A percentile compares a stretch with the other conserved stretches of the same genome.
Evolutionary conservation across 2,113 vertebrate genomes (phyloP).

Genomic region (Passerina amoena): DNA sequence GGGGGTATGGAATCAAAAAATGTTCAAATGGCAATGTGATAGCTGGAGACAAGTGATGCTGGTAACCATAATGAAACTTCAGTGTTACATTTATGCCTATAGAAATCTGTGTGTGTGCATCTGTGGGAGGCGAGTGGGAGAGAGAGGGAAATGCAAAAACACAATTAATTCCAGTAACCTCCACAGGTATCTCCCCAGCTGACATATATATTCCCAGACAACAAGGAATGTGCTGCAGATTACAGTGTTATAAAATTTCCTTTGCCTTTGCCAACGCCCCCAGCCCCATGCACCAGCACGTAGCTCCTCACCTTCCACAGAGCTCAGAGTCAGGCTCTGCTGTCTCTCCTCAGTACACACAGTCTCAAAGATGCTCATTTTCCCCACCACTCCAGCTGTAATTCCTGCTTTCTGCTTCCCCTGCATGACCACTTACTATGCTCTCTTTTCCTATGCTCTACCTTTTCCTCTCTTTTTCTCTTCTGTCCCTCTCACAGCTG

Average conservation of each 20-base stretch:
- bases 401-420: background rate
- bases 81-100: background rate
- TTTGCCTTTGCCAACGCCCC: background rate
- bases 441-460: background rate
- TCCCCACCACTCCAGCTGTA: fast-evolving
- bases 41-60: background rate
- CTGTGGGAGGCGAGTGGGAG: background rate
- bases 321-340: background rate
- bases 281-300: fast-evolving
- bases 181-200: background rate
- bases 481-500: fast-evolving
- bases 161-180: background rate
- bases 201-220: background rate
- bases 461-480: background rate
- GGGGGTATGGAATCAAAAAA: background rate
- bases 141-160: background rate
- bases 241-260: background rate
- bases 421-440: fast-evolving
- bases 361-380: background rate
- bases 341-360: background rate
- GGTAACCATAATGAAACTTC: background rate
- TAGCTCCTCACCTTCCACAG: background rate
- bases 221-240: background rate
- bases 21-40: background rate
- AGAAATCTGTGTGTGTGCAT: background rate